phyloP scores from a whole-genome alignment of 2,888 invertebrate genomes.

The Oxyscelio sp. region DNA sequence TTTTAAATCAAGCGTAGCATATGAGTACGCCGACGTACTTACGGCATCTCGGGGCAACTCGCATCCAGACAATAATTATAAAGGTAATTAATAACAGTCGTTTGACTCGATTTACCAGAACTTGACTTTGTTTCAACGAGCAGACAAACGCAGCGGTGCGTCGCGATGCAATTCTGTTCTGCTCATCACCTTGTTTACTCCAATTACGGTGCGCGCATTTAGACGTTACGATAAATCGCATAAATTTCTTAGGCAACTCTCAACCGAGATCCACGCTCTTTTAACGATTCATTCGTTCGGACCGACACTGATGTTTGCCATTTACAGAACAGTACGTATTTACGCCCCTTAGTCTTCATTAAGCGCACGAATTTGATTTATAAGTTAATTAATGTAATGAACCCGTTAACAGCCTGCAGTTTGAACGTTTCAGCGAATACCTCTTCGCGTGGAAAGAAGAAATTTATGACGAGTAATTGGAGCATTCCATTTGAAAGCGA shows the following conservation, averaged over 20 bases:
- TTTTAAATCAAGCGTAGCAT: too few species aligned
- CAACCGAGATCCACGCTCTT: constrained; percentile 14
- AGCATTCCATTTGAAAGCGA: constrained; percentile 6
- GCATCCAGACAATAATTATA: too few species aligned
- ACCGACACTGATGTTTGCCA: constrained; percentile 19
- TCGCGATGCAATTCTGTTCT: constrained; percentile 41
- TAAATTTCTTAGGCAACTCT: constrained; percentile 68
- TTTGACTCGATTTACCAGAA: constrained; percentile 72
- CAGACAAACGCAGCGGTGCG: constrained; percentile 39
- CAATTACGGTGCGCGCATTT: constrained; percentile 77
- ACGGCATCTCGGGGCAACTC: too few species aligned
- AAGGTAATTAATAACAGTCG: constrained; percentile 71
- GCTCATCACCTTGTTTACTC: constrained; percentile 58
- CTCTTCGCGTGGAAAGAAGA: background rate
- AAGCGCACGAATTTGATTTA: constrained; percentile 49
- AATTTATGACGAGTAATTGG: background rate
- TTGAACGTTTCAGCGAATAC: background rate
- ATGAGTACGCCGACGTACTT: too few species aligned
- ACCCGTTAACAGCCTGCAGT: background rate
- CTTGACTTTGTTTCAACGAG: constrained; percentile 31
- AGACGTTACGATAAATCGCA: constrained; percentile 73
- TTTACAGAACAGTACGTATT: constrained; percentile 15
- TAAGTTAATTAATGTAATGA: constrained; percentile 31
- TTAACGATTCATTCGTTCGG: constrained; percentile 13
- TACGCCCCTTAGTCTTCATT: constrained; percentile 29